Evolutionary conservation across 2,113 vertebrate species (phyloP).

Genomic region (Nerophis lumbriciformis): DNA sequence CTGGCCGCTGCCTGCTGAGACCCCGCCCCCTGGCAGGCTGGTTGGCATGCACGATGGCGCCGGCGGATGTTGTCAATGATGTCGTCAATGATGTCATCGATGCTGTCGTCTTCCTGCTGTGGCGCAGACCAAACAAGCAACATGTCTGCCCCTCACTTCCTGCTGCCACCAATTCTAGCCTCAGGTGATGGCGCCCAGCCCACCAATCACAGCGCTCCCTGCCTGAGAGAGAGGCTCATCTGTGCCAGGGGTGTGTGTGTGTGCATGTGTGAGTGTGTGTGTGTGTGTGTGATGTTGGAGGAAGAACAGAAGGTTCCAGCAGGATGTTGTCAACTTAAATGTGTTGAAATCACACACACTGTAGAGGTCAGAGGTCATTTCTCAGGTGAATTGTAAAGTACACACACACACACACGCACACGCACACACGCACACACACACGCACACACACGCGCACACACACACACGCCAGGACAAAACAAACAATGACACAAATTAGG

Average conservation of each 20-base stretch:
- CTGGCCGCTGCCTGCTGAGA: no score
- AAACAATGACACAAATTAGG: background rate
- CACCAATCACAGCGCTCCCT: background rate
- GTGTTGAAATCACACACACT: background rate
- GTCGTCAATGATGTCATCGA: no score
- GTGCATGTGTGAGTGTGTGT: background rate
- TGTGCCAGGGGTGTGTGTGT: background rate
- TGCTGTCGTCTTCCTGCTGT: no score
- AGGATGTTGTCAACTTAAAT: background rate
- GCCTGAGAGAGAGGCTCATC: background rate
- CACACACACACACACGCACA: background rate
- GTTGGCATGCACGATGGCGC: no score
- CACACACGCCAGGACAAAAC: background rate
- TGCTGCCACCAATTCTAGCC: background rate
- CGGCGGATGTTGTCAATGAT: no score
- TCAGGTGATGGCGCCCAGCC: background rate
- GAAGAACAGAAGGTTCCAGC: background rate
- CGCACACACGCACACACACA: background rate
- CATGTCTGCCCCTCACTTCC: background rate
- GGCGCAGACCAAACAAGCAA: no score
- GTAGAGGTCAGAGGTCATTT: conserved; percentile 2
- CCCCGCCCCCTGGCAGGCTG: no score
- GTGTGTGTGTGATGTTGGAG: background rate
- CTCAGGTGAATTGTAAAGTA: background rate
- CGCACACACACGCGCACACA: no score